Percentiles rank a stretch among this genome's conserved stretches.
phyloP scores from a whole-genome alignment of 2,888 invertebrate genomes.

The Phortica magna region DNA sequence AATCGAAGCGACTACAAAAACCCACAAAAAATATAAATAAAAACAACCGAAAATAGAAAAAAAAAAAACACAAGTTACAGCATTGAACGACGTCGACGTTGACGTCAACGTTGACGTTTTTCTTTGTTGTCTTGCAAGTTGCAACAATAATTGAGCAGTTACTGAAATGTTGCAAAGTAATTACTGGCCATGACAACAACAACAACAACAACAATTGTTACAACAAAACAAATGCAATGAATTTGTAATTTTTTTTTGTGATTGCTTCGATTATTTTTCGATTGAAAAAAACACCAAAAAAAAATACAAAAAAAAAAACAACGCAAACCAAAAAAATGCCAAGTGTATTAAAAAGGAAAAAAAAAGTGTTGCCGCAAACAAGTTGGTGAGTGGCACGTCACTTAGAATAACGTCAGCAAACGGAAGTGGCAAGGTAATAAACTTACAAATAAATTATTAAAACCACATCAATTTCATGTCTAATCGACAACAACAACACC shows the following conservation, averaged over 20 bases:
- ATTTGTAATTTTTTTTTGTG: slow-evolving; percentile 68
- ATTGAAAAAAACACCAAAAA: neutral
- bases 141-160: slow-evolving; percentile 65
- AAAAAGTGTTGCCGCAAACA: neutral
- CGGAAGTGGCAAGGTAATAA: slow-evolving; percentile 22
- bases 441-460: slow-evolving; percentile 11
- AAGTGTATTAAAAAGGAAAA: neutral
- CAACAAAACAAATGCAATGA: slow-evolving; percentile 59
- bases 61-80: slow-evolving; percentile 65
- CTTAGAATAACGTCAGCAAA: neutral
- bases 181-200: neutral
- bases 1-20: neutral
- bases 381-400: neutral
- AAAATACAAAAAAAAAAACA: neutral
- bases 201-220: slow-evolving; percentile 21
- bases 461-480: neutral
- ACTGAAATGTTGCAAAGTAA: slow-evolving; percentile 15
- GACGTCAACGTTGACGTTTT: slow-evolving; percentile 49
- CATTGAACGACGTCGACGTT: slow-evolving; percentile 52
- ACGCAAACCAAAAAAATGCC: neutral
- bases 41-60: neutral
- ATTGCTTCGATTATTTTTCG: slow-evolving; percentile 41
- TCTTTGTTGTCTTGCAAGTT: slow-evolving; percentile 52
- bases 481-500: neutral
- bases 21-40: neutral